Percentiles rank a stretch among this genome's conserved stretches.
These are phyloP conservation scores for Empis livida DNA, from an alignment of 2,888 invertebrate genomes.

Conservation along the genomic window DNA sequence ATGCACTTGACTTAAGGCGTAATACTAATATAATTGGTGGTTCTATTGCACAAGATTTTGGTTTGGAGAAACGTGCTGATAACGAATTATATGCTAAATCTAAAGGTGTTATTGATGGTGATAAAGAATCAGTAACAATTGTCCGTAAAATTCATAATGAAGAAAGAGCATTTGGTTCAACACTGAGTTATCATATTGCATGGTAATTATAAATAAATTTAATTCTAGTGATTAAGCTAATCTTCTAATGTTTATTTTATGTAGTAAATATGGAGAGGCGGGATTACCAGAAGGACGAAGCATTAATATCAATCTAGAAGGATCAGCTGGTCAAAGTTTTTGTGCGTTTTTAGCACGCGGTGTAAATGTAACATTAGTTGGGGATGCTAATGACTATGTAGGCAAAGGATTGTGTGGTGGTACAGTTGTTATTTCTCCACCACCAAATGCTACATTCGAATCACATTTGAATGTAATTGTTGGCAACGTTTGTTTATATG, in stretches of 20 bases:
- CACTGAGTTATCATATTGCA: conserved; percentile 91
- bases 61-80: conserved; percentile 71
- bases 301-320: conserved; percentile 70
- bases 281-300: conserved; percentile 67
- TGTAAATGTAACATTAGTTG: conserved; percentile 78
- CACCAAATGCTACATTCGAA: conserved; percentile 69
- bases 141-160: conserved; percentile 77
- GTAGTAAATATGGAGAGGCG: conserved; percentile 71
- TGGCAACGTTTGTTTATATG: conserved; percentile 96
- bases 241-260: not conserved
- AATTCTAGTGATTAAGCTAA: not conserved
- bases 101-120: conserved; percentile 59
- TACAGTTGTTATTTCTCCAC: conserved; percentile 83
- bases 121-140: conserved; percentile 52
- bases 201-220: conserved; percentile 45
- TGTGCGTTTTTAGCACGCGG: conserved; percentile 93
- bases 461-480: conserved; percentile 94
- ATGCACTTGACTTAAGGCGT: conserved; percentile 80
- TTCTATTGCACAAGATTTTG: conserved; percentile 71
- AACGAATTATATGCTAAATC: conserved; percentile 68
- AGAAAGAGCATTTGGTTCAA: conserved; percentile 85
- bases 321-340: conserved; percentile 98
- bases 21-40: conserved; percentile 85
- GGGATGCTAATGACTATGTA: conserved; percentile 98
- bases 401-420: conserved; percentile 94